Evolutionary conservation across 2,888 invertebrate genomes (phyloP).

Genomic region (Amphipoea lucens): DNA sequence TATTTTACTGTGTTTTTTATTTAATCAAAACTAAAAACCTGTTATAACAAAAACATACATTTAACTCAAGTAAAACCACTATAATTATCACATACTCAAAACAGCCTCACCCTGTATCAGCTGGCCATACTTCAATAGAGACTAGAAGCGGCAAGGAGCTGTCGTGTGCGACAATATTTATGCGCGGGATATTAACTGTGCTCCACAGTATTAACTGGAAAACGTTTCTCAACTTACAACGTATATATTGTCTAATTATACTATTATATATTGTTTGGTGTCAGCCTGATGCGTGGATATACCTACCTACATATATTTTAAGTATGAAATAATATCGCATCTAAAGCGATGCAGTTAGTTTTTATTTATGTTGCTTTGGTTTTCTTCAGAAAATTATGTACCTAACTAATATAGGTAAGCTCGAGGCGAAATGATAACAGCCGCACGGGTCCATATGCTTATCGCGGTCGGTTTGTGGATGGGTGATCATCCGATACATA

Average conservation of each 20-base stretch:
- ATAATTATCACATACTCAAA: constrained; percentile 16
- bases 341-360: background rate
- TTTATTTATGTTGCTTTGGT: background rate
- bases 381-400: background rate
- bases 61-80: background rate
- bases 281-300: constrained; percentile 18
- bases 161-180: constrained; percentile 89
- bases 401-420: background rate
- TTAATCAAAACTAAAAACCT: background rate
- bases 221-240: constrained; percentile 76
- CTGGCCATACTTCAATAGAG: constrained; percentile 88
- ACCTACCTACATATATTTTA: background rate
- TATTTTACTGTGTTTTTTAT: background rate
- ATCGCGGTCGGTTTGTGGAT: background rate
- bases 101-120: constrained; percentile 76
- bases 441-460: background rate
- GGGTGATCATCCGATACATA: background rate
- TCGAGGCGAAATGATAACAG: background rate
- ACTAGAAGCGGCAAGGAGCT: constrained; percentile 87
- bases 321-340: background rate
- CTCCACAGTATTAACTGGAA: constrained; percentile 80
- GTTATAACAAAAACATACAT: background rate
- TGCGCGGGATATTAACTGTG: constrained; percentile 90
- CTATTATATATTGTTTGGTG: constrained; percentile 52
- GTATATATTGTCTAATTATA: constrained; percentile 65